These are phyloP conservation scores for Melinaea menophilus DNA, from an alignment of 2,888 invertebrate species.

Conservation along the genomic window DNA sequence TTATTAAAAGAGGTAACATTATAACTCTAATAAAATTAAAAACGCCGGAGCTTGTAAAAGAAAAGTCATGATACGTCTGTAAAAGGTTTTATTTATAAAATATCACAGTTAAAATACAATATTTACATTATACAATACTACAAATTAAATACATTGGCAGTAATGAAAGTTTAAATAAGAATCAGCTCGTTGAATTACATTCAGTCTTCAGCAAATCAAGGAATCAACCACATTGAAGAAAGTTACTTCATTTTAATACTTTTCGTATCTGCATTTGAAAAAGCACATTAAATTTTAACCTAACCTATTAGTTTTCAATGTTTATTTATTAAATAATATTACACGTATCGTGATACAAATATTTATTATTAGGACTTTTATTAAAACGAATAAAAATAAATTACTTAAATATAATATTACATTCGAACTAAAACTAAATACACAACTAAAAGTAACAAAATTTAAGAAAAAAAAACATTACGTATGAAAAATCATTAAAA, in stretches of 20 bases:
- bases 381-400: conserved; percentile 9
- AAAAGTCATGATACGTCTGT: conserved; percentile 21
- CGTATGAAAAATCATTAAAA: not conserved
- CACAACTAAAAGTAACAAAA: no score
- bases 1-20: no score
- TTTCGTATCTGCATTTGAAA: not conserved
- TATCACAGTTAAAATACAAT: conserved; percentile 60
- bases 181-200: conserved; percentile 32
- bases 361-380: no score
- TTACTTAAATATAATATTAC: not conserved
- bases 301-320: not conserved
- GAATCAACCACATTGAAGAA: conserved; percentile 4
- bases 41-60: not conserved
- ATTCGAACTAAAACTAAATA: not conserved
- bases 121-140: conserved; percentile 45
- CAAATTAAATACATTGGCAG: conserved; percentile 18
- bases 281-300: not conserved
- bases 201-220: conserved; percentile 34
- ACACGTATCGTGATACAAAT: no score
- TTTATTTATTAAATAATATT: no score
- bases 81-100: conserved; percentile 40
- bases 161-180: conserved; percentile 25
- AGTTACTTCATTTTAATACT: not conserved
- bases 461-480: not conserved
- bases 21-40: no score